Base-by-base conservation (phyloP, 2,113 vertebrate genomes). In the Bos taurus region DNA sequence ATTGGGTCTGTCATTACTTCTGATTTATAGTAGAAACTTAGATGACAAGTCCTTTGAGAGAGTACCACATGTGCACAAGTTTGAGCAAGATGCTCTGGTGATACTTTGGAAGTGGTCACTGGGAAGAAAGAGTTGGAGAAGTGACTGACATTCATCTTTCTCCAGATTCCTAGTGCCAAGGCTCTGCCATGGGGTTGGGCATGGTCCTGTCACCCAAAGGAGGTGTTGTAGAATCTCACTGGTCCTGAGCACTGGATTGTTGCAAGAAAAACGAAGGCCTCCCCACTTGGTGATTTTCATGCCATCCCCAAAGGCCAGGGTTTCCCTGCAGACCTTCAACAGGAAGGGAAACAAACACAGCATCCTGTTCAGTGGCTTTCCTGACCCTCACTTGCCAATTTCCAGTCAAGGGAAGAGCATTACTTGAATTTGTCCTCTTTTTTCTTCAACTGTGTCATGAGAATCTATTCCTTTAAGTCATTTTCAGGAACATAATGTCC, bases 401-500 rank as follows among this genome's bases (percentile, higher is more conserved):
- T 67, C 77, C 30, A 74, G 33, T 12, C 12, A 46, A 87, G 13
- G 28, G 88, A 74, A 78, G n/a, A 33, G 4, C 14, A 3, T 60
- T 28, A 7, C 77, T 95, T 57, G 43, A 91, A 57, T 36, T 10
- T 16, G 14, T 50, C 17, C 21, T 71, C 86, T 95, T 97, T 62
- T 46, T 46, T 52, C 30, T 95, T 78, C 40, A 56, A 21, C 9
- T 36, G 12, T 28, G 10, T 59, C 36, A 28, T 2, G 17, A 84
- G 36, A 64, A 92, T 97, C 64, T 82, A 62, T 97, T 30, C 0
- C 85, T 93, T 17, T 80, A 23, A 97, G 92, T 92, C 43, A 87
- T 98, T 98, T 98, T 96, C 90, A 98, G 95, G 59, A 54, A 92
- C 21, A 57, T n/a, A 5, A 94, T 97, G 97, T 97, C n/a, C 85